These are phyloP conservation scores for Hipposideros larvatus DNA, from an alignment of 2,797 vertebrate species.

Conservation along the genomic window DNA sequence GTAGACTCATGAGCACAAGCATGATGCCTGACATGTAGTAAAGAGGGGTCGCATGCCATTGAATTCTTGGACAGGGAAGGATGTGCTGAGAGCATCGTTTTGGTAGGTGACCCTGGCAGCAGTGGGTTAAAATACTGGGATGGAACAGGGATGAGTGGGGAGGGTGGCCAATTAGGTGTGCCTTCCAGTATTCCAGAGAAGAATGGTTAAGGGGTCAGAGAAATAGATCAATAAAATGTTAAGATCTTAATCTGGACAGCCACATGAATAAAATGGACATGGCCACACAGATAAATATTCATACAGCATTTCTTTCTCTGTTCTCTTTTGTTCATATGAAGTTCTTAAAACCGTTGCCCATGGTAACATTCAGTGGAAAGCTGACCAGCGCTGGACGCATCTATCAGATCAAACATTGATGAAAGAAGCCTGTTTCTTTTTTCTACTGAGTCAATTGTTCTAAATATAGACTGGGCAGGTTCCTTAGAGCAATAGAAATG, in stretches of 20 bases:
- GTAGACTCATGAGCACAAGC: not conserved
- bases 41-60: not conserved
- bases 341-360: slow-evolving; percentile 69
- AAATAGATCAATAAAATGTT: slow-evolving; percentile 48
- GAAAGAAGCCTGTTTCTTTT: slow-evolving; percentile 37
- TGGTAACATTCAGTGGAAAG: slow-evolving; percentile 73
- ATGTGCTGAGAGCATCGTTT: not conserved
- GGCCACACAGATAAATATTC: slow-evolving; percentile 6
- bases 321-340: slow-evolving; percentile 67
- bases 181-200: not conserved
- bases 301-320: slow-evolving; percentile 43
- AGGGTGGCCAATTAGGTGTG: not conserved
- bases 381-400: slow-evolving; percentile 46
- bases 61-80: not conserved
- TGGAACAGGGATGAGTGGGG: not conserved
- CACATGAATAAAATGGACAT: slow-evolving; percentile 25
- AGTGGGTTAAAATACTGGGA: not conserved
- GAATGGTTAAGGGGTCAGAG: not conserved
- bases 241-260: slow-evolving; percentile 35
- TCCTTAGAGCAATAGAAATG: not conserved
- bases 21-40: not conserved
- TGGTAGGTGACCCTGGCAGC: not conserved
- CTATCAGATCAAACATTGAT: slow-evolving; percentile 72
- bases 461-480: slow-evolving; percentile 62
- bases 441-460: slow-evolving; percentile 32